phyloP scores from a whole-genome alignment of 2,888 invertebrate genomes.

The Eupsilia transversa region DNA sequence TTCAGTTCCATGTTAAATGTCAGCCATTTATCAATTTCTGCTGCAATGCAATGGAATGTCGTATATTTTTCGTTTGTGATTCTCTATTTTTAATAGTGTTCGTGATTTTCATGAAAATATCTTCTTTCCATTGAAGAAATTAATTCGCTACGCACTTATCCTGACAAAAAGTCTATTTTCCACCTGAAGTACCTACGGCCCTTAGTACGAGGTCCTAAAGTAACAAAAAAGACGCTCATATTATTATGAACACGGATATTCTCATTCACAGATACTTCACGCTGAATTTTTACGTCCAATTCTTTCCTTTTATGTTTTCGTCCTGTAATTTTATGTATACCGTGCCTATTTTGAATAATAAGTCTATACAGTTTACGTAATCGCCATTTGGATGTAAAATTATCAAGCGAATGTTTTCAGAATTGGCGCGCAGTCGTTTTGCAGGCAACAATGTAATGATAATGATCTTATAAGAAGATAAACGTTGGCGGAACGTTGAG shows the following conservation, averaged over 20 bases:
- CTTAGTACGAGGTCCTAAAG: conserved; percentile 19
- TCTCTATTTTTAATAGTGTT: conserved; percentile 1
- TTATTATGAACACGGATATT: conserved; percentile 51
- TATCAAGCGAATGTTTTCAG: conserved; percentile 66
- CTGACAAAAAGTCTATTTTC: conserved; percentile 18
- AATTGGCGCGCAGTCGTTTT: conserved; percentile 56
- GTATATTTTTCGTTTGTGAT: conserved; percentile 12
- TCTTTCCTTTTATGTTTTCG: conserved; percentile 57
- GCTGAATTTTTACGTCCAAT: conserved; percentile 60
- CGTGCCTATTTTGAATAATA: conserved; percentile 67
- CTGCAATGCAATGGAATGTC: conserved; percentile 28
- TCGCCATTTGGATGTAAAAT: conserved; percentile 63
- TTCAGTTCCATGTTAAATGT: conserved; percentile 9
- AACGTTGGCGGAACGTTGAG: conserved; percentile 41
- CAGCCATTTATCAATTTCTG: conserved; percentile 26
- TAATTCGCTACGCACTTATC: not conserved
- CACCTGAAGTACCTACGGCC: not conserved
- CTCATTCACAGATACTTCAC: conserved; percentile 55
- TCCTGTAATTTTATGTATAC: conserved; percentile 64
- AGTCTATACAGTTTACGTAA: conserved; percentile 61
- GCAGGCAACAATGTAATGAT: conserved; percentile 60
- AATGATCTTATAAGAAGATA: conserved; percentile 62
- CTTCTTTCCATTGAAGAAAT: conserved; percentile 14
- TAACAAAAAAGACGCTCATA: conserved; percentile 40
- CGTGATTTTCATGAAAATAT: not conserved